Conservation (phyloP, 2,113 vertebrate species). For the Phylloscopus whistleri region DNA sequence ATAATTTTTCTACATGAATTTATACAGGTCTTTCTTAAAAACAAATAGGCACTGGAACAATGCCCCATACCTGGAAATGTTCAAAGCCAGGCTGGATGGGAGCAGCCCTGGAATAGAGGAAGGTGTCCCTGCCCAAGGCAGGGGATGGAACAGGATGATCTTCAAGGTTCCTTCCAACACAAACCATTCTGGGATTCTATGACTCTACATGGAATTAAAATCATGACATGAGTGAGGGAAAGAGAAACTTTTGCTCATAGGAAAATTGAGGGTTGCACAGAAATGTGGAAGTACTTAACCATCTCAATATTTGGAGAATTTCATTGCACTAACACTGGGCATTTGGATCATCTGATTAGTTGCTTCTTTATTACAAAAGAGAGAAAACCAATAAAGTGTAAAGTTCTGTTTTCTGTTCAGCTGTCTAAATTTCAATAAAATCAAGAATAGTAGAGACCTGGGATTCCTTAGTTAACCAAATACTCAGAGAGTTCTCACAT, state of each 20-base stretch:
- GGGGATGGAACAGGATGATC: rapidly evolving
- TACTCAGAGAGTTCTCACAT: background rate
- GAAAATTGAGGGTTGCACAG: background rate
- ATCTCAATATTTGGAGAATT: background rate
- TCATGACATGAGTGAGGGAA: background rate
- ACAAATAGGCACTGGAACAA: background rate
- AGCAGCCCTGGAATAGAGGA: background rate
- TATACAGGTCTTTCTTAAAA: background rate
- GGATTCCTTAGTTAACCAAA: background rate
- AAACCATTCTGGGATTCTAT: background rate
- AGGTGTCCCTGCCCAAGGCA: background rate
- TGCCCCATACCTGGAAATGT: background rate
- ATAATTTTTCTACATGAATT: background rate
- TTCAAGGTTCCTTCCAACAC: background rate
- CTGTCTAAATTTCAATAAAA: background rate
- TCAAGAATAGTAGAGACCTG: background rate
- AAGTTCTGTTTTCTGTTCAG: background rate
- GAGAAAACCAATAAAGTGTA: background rate
- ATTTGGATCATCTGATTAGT: background rate
- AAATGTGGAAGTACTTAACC: background rate
- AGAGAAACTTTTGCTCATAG: background rate
- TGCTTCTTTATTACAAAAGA: background rate
- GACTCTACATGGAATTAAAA: background rate
- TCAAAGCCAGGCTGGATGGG: background rate
- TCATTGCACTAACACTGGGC: background rate